phyloP scores from a whole-genome alignment of 2,797 vertebrate species.

The Coregonus suidteri region DNA sequence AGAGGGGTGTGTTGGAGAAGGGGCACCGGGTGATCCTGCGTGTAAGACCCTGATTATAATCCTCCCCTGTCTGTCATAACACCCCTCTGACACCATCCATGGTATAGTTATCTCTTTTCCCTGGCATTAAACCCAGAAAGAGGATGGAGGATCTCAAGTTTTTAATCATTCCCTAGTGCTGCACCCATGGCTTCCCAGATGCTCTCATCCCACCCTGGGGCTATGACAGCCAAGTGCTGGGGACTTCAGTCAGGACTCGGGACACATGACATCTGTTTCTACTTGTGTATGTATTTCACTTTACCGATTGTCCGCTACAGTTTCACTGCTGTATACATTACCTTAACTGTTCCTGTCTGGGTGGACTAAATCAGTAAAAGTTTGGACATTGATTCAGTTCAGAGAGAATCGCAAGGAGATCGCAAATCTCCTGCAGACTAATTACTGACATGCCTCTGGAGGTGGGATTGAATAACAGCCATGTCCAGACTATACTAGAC shows the following conservation, averaged over 20 bases:
- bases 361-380: background rate
- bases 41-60: background rate
- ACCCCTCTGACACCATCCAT: slow-evolving; percentile 5
- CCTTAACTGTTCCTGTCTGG: no score
- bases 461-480: slow-evolving; percentile 24
- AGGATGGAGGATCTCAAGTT: slow-evolving; percentile 54
- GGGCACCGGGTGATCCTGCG: background rate
- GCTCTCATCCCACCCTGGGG: background rate
- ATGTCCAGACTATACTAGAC: slow-evolving; percentile 12
- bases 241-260: slow-evolving; percentile 46
- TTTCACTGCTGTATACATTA: slow-evolving; percentile 35
- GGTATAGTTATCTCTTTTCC: slow-evolving; percentile 23
- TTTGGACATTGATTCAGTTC: slow-evolving; percentile 46
- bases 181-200: slow-evolving; percentile 10
- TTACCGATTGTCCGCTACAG: slow-evolving; percentile 42
- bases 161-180: slow-evolving; percentile 53
- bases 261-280: slow-evolving; percentile 72
- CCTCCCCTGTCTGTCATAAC: slow-evolving; percentile 10
- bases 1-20: slow-evolving; percentile 18
- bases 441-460: slow-evolving; percentile 3
- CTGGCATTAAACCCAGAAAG: slow-evolving; percentile 45
- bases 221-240: background rate
- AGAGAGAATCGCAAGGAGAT: slow-evolving; percentile 33
- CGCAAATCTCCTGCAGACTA: slow-evolving; percentile 20
- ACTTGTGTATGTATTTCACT: slow-evolving; percentile 55